Evolutionary conservation across 2,797 vertebrate genomes (phyloP), one percentile per base, ranked within the genome.

Genomic region (Myotis findleyi): DNA sequence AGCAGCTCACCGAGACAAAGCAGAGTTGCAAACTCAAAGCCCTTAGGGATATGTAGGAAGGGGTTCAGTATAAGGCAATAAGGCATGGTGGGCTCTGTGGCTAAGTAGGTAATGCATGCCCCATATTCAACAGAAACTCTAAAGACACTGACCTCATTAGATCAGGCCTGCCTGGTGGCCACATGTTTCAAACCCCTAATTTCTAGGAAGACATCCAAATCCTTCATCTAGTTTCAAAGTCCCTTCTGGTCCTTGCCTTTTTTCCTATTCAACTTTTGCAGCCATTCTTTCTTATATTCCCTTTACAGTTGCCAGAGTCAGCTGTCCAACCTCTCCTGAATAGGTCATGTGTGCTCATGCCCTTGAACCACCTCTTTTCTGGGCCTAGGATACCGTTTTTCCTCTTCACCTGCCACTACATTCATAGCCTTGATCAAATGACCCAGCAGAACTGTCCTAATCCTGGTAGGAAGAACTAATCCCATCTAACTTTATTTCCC

Each of bases 191-290:
- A 71, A 82, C 0, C 4, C 7, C 47, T 36, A 12, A 57, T 66
- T 75, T 57, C 17, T 80, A 93, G 84, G 53, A 81, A 76, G 68
- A 86, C n/a, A 55, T 82, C 44, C 51, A 82, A 93, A 81, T 62
- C n/a, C 7, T 68, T 81, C 38, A 71, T 4, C 12, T 1, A 3
- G 25, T 44, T 91, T 68, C n/a, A n/a, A 79, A 17, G 6, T 51
- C n/a, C 66, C 25, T 89, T 79, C 68, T 92, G 33, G 20, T 75
- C 30, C 12, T 9, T 91, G 38, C 0, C 1, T 57, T 89, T 36
- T 41, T 25, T 30, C 1, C 27, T 17, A n/a, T 69, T 49, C 6
- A 2, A 49, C 55, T 71, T 94, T 7, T 44, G 51, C 4, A 57
- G 17, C 9, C 33, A 1, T 73, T 85, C 49, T 86, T 87, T 53